Evolutionary conservation across 2,888 invertebrate genomes (phyloP).

Genomic region (Trachelus tabidus): DNA sequence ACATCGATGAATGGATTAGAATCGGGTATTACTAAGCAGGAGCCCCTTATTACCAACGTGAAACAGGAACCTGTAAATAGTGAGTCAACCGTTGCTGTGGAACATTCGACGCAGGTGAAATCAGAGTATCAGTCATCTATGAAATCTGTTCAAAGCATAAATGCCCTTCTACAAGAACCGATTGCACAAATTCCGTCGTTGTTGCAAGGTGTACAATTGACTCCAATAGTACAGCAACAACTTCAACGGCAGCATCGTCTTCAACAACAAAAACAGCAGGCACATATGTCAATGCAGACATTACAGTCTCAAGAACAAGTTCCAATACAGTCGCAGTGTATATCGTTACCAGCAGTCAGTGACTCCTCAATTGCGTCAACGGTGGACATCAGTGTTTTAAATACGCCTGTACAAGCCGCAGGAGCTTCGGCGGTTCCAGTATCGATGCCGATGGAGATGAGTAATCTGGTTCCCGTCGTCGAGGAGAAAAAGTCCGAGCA

Average conservation of each 20-base stretch:
- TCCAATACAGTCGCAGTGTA: neutral
- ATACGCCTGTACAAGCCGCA: neutral
- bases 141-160: conserved; percentile 58
- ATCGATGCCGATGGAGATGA: neutral
- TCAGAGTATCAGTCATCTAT: conserved; percentile 51
- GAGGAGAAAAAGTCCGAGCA: conserved; percentile 52
- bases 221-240: conserved; percentile 53
- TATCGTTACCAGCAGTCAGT: neutral
- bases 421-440: neutral
- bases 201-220: conserved; percentile 50
- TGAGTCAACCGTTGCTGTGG: neutral
- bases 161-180: conserved; percentile 58
- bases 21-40: conserved; percentile 21
- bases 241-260: conserved; percentile 30
- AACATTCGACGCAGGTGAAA: conserved; percentile 23
- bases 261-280: conserved; percentile 34
- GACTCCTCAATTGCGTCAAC: conserved; percentile 39
- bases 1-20: conserved; percentile 52
- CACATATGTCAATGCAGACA: conserved; percentile 1
- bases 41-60: conserved; percentile 21
- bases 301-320: neutral
- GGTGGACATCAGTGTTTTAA: conserved; percentile 51
- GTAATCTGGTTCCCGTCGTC: neutral
- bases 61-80: conserved; percentile 25
- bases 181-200: conserved; percentile 56